phyloP scores from a whole-genome alignment of 2,113 vertebrate genomes.

The Pluvianellus socialis region DNA sequence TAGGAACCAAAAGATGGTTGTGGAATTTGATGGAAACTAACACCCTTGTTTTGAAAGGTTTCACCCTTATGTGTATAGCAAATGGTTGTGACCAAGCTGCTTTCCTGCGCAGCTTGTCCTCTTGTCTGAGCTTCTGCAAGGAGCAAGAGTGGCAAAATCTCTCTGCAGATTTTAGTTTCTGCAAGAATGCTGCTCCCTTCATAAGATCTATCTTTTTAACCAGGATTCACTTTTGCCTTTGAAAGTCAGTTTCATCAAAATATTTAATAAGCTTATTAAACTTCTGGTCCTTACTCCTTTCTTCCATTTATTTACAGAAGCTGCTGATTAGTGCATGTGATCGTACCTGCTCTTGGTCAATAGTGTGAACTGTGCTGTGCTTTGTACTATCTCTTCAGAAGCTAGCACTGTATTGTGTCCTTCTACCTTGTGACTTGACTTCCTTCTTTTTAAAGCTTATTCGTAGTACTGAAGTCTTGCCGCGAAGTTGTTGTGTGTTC shows the following conservation, averaged over 20 bases:
- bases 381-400: neutral
- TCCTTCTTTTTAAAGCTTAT: neutral
- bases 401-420: neutral
- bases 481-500: neutral
- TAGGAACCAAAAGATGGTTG: neutral
- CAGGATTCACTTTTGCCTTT: neutral
- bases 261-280: neutral
- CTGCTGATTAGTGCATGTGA: neutral
- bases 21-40: neutral
- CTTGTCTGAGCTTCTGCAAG: neutral
- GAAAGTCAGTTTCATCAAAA: neutral
- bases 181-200: neutral
- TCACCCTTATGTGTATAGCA: accelerated
- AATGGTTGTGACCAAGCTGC: neutral
- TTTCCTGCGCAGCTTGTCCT: neutral
- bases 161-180: neutral
- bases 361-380: neutral
- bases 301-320: neutral
- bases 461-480: neutral
- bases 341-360: neutral
- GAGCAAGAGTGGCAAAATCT: neutral
- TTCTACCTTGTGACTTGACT: neutral
- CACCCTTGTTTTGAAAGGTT: neutral
- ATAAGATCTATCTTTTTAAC: neutral
- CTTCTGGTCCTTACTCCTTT: neutral